Conservation (phyloP, 2,113 vertebrate species). For the Stegostoma tigrinum region DNA sequence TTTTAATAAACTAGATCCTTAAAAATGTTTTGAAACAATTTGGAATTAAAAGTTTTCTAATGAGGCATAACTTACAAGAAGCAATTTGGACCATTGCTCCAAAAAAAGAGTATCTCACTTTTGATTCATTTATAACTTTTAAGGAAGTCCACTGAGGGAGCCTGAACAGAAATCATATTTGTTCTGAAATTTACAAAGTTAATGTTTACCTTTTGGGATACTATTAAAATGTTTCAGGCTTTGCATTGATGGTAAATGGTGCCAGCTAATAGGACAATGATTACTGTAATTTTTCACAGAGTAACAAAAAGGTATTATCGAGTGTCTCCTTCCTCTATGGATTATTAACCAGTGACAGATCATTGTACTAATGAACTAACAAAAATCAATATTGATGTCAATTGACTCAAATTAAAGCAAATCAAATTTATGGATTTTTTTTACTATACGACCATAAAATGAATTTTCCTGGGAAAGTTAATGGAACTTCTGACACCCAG, state of each 20-base stretch:
- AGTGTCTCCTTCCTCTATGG: neutral
- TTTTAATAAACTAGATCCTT: neutral
- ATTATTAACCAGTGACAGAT: neutral
- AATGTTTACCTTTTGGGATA: slow-evolving; percentile 16
- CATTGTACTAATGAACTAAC: neutral
- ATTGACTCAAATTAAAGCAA: neutral
- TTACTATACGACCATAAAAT: neutral
- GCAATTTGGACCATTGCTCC: neutral
- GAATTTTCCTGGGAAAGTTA: neutral
- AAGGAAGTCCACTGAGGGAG: neutral
- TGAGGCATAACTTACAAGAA: neutral
- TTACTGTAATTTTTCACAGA: neutral
- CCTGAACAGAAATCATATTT: neutral
- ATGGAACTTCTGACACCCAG: neutral
- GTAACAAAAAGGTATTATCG: neutral
- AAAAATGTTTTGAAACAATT: neutral
- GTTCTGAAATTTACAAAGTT: neutral
- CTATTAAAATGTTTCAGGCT: neutral
- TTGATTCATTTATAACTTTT: neutral
- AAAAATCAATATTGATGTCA: neutral
- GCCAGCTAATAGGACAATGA: neutral
- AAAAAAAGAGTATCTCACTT: neutral
- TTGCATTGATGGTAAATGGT: neutral
- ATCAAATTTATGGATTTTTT: neutral
- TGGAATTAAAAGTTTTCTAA: neutral